Evolutionary conservation across 2,888 invertebrate genomes (phyloP), one percentile per base, ranked within the genome.

Genomic region (Scelioninae gen. 2): DNA sequence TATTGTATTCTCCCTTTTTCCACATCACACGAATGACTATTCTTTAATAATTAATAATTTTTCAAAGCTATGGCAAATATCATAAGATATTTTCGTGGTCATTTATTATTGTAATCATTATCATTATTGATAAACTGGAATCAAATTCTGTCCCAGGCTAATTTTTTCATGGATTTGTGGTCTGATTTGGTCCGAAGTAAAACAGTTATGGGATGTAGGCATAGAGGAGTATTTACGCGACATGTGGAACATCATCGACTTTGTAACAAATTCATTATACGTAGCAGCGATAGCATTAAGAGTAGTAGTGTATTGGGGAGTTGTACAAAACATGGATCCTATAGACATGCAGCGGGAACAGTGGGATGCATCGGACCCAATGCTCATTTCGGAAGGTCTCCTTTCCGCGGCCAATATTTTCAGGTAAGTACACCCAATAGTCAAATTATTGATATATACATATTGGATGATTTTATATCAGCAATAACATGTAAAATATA

Each of bases 171-270:
- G 97, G 94, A 97, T 98, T 78, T 92, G 94, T 86, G 97, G 98
- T 64, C 88, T 98, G 80, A 97, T 98, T 83, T 99, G 98, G 98
- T 96, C 96, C 82, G 98, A 99, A 88, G 96, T 98, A 80, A 99
- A 98, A 86, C 98, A 98, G 87, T 89, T 99, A 72, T 98, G 98
- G 98, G 97, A 97, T 86, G 96, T 97, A 80, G 98, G 98, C 0
- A 89, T 98, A 69, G 94, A 96, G 82, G 97, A 98, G 85, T 99
- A 98, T 88, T 93, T 96, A 68, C 93, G 96, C 83, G 98, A 99
- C 87, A 97, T 98, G 97, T 98, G 98, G 98, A 98, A 99, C 87
- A 97, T 98, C 72, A 95, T 98, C 80, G 98, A 98, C 88, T 98
- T 98, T 87, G 96, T 98, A 77, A 98, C 98, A 73, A 98, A 98